phyloP scores from a whole-genome alignment of 2,113 vertebrate genomes.

The Chinchilla lanigera region DNA sequence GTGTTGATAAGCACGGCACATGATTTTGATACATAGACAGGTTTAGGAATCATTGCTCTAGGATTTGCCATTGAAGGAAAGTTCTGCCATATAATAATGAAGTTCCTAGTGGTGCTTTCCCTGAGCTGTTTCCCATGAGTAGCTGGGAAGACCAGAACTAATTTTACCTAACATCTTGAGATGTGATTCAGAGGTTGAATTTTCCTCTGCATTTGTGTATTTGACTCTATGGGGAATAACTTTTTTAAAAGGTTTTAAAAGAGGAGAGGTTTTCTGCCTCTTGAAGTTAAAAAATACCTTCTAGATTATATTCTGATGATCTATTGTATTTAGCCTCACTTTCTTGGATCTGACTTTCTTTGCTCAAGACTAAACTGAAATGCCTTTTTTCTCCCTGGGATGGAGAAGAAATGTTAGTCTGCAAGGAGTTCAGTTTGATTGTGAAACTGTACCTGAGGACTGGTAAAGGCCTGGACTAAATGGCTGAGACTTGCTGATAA shows the following conservation, averaged over 20 bases:
- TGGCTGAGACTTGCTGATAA: slow-evolving; percentile 40
- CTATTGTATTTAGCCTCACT: not conserved
- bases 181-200: slow-evolving; percentile 50
- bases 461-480: not conserved
- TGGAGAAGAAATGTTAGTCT: not conserved
- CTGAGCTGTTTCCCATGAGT: slow-evolving; percentile 13
- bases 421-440: not conserved
- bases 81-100: slow-evolving; percentile 3
- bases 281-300: slow-evolving; percentile 26
- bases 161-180: not conserved
- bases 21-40: slow-evolving; percentile 12
- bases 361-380: not conserved
- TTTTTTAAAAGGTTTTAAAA: not conserved
- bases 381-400: not conserved
- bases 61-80: slow-evolving; percentile 42
- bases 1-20: not conserved
- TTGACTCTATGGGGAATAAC: slow-evolving; percentile 19
- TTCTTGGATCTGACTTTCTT: not conserved
- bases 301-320: slow-evolving; percentile 32
- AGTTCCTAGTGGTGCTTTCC: not conserved
- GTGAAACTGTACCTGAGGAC: slow-evolving; percentile 45
- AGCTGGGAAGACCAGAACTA: not conserved
- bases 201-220: not conserved
- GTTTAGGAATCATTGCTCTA: slow-evolving; percentile 25
- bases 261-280: not conserved